Evolutionary conservation across 2,797 vertebrate species (phyloP).

Genomic region (Ctenochaetus hawaiiensis): DNA sequence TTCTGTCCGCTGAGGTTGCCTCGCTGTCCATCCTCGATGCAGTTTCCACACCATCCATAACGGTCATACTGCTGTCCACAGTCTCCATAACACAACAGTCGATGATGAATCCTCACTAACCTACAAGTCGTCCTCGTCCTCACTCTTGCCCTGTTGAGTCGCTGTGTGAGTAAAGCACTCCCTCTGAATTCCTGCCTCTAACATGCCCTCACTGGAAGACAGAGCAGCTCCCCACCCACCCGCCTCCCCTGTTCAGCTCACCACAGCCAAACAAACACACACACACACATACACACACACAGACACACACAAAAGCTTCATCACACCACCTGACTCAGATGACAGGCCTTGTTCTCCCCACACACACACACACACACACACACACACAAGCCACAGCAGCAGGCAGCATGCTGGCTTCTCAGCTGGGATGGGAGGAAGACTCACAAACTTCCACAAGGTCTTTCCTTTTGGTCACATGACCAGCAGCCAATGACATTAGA

Average conservation of each 20-base stretch:
- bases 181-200: conserved; percentile 73
- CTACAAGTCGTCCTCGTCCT: conserved; percentile 5
- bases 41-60: conserved; percentile 20
- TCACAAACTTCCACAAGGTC: conserved; percentile 53
- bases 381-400: no score
- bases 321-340: conserved; percentile 66
- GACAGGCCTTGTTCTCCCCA: conserved; percentile 23
- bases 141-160: conserved; percentile 38
- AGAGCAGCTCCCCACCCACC: conserved; percentile 40
- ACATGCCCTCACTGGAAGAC: conserved; percentile 77
- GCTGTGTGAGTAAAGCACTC: conserved; percentile 53
- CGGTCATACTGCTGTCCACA: conserved; percentile 5
- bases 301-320: conserved; percentile 9
- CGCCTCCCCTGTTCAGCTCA: conserved; percentile 50
- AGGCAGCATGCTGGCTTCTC: neutral
- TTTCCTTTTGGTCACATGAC: conserved; percentile 60
- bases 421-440: conserved; percentile 53
- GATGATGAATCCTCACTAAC: conserved; percentile 11
- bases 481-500: conserved; percentile 51
- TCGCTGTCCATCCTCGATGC: conserved; percentile 5
- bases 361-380: conserved; percentile 7
- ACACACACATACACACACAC: conserved; percentile 16
- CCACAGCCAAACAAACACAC: conserved; percentile 53
- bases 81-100: conserved; percentile 26
- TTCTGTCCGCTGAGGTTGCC: conserved; percentile 9